Conservation (phyloP, 2,888 invertebrate genomes). For the Iphiclides podalirius region DNA sequence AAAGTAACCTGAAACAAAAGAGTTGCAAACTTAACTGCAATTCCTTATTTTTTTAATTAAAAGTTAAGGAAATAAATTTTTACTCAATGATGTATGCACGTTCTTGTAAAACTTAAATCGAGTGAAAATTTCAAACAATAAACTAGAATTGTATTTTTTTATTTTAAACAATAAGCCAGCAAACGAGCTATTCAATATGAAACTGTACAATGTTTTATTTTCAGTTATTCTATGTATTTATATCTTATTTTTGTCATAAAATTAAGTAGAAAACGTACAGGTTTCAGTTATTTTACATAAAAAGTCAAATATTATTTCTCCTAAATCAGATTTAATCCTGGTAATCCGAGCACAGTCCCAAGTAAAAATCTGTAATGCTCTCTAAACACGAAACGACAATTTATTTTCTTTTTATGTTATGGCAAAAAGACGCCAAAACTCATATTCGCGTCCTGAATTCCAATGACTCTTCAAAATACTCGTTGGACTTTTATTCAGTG, state of each 20-base stretch:
- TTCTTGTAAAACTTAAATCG: too few species aligned
- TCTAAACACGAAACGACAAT: slow-evolving; percentile 26
- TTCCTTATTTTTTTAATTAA: slow-evolving; percentile 7
- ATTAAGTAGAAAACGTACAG: slow-evolving; percentile 10
- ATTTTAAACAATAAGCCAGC: too few species aligned
- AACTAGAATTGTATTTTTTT: too few species aligned
- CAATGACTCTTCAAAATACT: slow-evolving; percentile 22
- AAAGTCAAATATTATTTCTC: slow-evolving; percentile 13
- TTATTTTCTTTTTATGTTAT: slow-evolving; percentile 24
- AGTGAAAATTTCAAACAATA: too few species aligned
- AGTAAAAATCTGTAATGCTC: slow-evolving; percentile 20
- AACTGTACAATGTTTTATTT: too few species aligned
- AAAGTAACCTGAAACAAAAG: slow-evolving; percentile 90
- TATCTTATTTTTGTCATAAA: too few species aligned
- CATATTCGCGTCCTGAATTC: slow-evolving; percentile 20
- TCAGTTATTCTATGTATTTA: too few species aligned
- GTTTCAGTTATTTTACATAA: slow-evolving; percentile 9
- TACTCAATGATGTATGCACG: too few species aligned
- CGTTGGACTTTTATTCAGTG: slow-evolving; percentile 5
- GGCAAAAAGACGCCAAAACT: slow-evolving; percentile 23
- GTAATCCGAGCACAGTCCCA: not conserved
- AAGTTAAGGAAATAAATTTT: too few species aligned
- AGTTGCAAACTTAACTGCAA: too few species aligned
- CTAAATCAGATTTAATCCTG: slow-evolving; percentile 19
- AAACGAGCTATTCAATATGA: too few species aligned